These are phyloP conservation scores for Standfussiana lucernea DNA, from an alignment of 2,888 invertebrate species.

Conservation along the genomic window DNA sequence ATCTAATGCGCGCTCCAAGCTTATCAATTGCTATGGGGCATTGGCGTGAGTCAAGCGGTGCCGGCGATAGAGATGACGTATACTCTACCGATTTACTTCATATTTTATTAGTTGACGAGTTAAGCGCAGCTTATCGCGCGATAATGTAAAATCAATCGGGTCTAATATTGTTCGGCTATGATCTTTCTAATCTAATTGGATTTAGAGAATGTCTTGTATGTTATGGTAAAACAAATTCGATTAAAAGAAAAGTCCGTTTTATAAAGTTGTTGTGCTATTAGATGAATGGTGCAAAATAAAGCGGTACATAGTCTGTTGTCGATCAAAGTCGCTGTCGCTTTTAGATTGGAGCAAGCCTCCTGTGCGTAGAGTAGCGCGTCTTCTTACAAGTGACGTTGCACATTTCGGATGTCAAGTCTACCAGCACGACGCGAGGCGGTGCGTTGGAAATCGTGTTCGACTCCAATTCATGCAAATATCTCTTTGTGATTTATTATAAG, in stretches of 20 bases:
- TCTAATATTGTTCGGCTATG: constrained; percentile 20
- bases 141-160: constrained; percentile 44
- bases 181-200: constrained; percentile 34
- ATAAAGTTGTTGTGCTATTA: background rate
- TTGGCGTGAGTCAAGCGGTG: constrained; percentile 52
- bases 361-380: constrained; percentile 77
- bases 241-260: background rate
- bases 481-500: constrained; percentile 40
- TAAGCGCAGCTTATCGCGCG: constrained; percentile 44
- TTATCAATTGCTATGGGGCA: constrained; percentile 78
- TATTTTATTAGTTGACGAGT: constrained; percentile 40
- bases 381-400: constrained; percentile 84
- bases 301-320: background rate
- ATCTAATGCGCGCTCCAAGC: constrained; percentile 69
- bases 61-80: constrained; percentile 42
- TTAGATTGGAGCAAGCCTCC: constrained; percentile 72
- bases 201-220: constrained; percentile 6
- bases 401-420: constrained; percentile 73
- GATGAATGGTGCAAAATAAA: background rate
- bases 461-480: constrained; percentile 55
- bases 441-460: constrained; percentile 56
- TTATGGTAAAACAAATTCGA: background rate
- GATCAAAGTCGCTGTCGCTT: constrained; percentile 65
- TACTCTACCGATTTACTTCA: constrained; percentile 40
- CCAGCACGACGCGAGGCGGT: constrained; percentile 66